phyloP scores from a whole-genome alignment of 23 tunicate genomes.

The Halocynthia roretzi region DNA sequence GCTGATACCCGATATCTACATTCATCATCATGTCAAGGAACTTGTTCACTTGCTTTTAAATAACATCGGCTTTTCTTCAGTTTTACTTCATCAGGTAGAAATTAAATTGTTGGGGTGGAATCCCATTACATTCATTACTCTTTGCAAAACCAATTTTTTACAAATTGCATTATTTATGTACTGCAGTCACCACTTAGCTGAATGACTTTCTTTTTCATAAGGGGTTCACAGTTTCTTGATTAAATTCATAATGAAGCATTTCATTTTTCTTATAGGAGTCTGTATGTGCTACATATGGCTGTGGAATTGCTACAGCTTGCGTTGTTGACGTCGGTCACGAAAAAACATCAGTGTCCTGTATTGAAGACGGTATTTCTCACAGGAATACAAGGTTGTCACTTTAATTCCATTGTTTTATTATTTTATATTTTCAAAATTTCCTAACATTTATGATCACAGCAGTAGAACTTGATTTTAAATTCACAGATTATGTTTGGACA shows the following conservation, averaged over 20 bases:
- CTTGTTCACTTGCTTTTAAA: slow-evolving; percentile 39
- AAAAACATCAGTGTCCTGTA: slow-evolving; percentile 55
- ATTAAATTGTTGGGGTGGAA: too few relatives aligned
- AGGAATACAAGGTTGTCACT: slow-evolving; percentile 39
- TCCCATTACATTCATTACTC: too few relatives aligned
- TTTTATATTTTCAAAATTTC: neutral
- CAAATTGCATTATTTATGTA: too few relatives aligned
- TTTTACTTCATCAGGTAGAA: slow-evolving; percentile 57
- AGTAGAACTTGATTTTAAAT: neutral
- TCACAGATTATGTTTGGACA: slow-evolving; percentile 40
- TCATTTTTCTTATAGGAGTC: slow-evolving; percentile 34
- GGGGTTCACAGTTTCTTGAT: too few relatives aligned
- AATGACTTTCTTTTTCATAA: too few relatives aligned
- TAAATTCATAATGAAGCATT: neutral
- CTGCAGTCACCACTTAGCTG: too few relatives aligned
- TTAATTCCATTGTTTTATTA: neutral
- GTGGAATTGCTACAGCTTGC: slow-evolving; percentile 78
- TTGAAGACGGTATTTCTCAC: slow-evolving; percentile 78
- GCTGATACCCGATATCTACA: slow-evolving; percentile 67
- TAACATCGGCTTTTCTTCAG: slow-evolving; percentile 37
- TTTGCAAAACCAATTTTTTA: too few relatives aligned
- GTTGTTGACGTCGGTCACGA: slow-evolving; percentile 91
- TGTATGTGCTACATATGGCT: slow-evolving; percentile 85
- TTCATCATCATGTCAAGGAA: slow-evolving; percentile 39
- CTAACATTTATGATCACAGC: neutral